These are phyloP conservation scores for Halichoeres trimaculatus DNA, from an alignment of 2,113 vertebrate species.

Conservation along the genomic window DNA sequence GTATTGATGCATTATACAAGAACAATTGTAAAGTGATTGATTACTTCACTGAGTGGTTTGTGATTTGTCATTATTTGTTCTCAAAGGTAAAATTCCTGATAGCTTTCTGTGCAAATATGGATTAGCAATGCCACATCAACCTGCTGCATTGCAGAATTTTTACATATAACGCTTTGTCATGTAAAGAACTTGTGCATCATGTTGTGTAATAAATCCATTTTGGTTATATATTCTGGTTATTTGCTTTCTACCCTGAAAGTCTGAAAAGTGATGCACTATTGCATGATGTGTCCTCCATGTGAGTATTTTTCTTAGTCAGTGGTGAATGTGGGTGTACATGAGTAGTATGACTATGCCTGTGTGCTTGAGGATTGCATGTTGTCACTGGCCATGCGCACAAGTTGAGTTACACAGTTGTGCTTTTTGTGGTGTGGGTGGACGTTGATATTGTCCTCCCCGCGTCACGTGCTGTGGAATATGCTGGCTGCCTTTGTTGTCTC, in stretches of 20 bases:
- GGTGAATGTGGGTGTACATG: slow-evolving; percentile 43
- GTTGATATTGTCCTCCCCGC: slow-evolving; percentile 79
- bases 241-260: background rate
- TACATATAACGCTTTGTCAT: background rate
- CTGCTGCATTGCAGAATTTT: background rate
- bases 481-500: slow-evolving; percentile 84
- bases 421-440: slow-evolving; percentile 77
- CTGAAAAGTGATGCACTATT: slow-evolving; percentile 39
- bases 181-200: slow-evolving; percentile 4
- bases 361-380: slow-evolving; percentile 32
- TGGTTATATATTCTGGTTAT: background rate
- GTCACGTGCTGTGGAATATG: slow-evolving; percentile 86
- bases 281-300: slow-evolving; percentile 42
- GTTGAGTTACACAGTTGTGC: slow-evolving; percentile 66
- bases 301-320: slow-evolving; percentile 41
- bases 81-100: background rate
- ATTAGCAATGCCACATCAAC: background rate
- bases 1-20: slow-evolving; percentile 39
- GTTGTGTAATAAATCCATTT: slow-evolving; percentile 5
- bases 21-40: slow-evolving; percentile 7
- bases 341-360: slow-evolving; percentile 36
- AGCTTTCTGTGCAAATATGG: too few species aligned
- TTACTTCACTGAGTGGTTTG: slow-evolving; percentile 10
- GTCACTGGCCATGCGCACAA: slow-evolving; percentile 38
- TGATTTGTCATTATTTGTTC: slow-evolving; percentile 21